Evolutionary conservation across 2,797 vertebrate species (phyloP).

Genomic region (Todus mexicanus): DNA sequence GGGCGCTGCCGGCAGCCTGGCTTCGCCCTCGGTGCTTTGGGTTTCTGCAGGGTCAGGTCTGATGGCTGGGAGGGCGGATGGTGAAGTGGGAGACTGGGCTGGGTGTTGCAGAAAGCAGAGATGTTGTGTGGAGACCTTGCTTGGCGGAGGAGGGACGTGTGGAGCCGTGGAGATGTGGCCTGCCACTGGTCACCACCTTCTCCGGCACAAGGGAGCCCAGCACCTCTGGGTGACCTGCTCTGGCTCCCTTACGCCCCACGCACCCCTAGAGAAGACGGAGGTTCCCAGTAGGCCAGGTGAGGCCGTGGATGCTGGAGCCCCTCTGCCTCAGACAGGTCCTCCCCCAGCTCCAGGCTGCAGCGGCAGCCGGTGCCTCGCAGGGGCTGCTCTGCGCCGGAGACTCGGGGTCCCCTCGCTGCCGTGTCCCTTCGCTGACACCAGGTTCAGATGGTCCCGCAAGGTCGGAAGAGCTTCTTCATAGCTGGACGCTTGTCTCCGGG

Average conservation of each 20-base stretch:
- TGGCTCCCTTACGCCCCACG: accelerated
- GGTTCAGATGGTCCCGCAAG: background rate
- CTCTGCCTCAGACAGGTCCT: background rate
- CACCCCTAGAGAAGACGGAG: background rate
- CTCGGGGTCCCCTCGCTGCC: accelerated
- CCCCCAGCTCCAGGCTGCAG: accelerated
- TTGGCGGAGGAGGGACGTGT: background rate
- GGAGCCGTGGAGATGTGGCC: accelerated
- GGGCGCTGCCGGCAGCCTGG: background rate
- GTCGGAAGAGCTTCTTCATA: background rate
- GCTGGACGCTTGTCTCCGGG: background rate
- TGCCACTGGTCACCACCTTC: background rate
- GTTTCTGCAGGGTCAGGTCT: background rate
- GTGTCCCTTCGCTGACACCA: accelerated
- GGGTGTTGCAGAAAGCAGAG: background rate
- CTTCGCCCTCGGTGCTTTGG: accelerated
- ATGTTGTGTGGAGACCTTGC: background rate
- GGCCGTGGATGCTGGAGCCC: background rate
- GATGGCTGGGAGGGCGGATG: background rate
- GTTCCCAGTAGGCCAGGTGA: background rate
- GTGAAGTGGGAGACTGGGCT: background rate
- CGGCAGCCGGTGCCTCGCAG: background rate
- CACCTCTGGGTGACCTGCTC: background rate
- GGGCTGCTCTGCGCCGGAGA: background rate
- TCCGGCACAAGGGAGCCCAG: background rate